Conservation (phyloP, 2,888 invertebrate genomes). For the Seira sanloemensis region DNA sequence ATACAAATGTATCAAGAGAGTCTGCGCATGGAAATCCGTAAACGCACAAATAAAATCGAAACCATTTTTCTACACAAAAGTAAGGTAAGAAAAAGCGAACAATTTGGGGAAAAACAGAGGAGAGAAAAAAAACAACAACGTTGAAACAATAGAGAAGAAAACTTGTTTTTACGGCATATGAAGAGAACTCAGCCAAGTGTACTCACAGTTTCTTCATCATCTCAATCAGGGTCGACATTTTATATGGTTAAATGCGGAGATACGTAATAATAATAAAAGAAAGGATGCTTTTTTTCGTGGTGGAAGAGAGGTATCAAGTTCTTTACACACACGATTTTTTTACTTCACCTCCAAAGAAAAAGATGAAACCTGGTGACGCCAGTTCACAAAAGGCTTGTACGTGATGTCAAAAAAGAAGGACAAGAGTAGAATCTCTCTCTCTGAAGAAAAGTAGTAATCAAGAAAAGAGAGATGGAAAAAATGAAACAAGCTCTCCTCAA, state of each 20-base stretch:
- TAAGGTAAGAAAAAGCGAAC: slow-evolving; percentile 25
- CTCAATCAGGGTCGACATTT: slow-evolving; percentile 56
- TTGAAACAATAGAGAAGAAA: slow-evolving; percentile 44
- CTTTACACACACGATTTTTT: neutral
- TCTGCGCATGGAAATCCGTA: too few relatives aligned
- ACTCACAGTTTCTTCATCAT: slow-evolving; percentile 34
- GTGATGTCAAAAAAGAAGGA: slow-evolving; percentile 57
- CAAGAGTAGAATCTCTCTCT: slow-evolving; percentile 32
- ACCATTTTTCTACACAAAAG: too few relatives aligned
- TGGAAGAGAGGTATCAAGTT: neutral
- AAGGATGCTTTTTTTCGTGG: too few relatives aligned
- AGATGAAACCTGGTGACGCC: slow-evolving; percentile 61
- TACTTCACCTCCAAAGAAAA: slow-evolving; percentile 15
- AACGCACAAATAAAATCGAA: too few relatives aligned
- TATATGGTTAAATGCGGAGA: slow-evolving; percentile 24
- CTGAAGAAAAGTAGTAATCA: neutral
- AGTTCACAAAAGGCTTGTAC: slow-evolving; percentile 36
- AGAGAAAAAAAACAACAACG: slow-evolving; percentile 29
- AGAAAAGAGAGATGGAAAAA: neutral
- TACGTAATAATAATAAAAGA: neutral
- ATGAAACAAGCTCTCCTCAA: slow-evolving; percentile 18
- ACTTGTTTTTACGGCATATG: slow-evolving; percentile 47
- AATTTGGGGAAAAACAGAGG: slow-evolving; percentile 48
- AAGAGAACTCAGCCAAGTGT: slow-evolving; percentile 45
- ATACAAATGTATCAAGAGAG: neutral